These are phyloP conservation scores for Oryzias melastigma DNA, from an alignment of 2,113 vertebrate species.

Conservation along the genomic window DNA sequence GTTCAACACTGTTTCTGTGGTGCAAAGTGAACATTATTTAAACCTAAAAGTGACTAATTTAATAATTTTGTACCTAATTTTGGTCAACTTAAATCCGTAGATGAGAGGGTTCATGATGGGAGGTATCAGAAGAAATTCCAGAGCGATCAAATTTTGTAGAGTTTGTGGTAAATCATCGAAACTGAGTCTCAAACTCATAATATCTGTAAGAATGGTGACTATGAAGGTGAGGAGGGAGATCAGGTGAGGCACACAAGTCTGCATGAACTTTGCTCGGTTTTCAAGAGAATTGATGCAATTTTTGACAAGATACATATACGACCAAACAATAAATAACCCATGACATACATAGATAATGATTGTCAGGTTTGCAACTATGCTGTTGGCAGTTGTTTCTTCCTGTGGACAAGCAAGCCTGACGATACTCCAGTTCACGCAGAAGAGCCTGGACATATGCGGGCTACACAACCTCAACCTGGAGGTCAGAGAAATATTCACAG, in stretches of 20 bases:
- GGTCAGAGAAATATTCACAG: slow-evolving; percentile 9
- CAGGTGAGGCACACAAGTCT: slow-evolving; percentile 60
- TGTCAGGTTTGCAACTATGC: slow-evolving; percentile 13
- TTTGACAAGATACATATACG: slow-evolving; percentile 50
- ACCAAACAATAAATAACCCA: slow-evolving; percentile 37
- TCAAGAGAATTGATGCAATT: slow-evolving; percentile 36
- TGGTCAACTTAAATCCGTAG: slow-evolving; percentile 52
- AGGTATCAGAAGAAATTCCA: slow-evolving; percentile 51
- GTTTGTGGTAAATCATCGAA: slow-evolving; percentile 12
- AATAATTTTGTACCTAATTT: slow-evolving; percentile 28
- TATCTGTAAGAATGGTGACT: slow-evolving; percentile 14
- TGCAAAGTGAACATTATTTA: not conserved
- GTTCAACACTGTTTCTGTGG: not conserved
- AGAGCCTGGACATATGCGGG: slow-evolving; percentile 20
- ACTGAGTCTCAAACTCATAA: slow-evolving; percentile 8
- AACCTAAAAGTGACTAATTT: not conserved
- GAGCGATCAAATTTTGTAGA: slow-evolving; percentile 33
- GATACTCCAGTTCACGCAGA: slow-evolving; percentile 37
- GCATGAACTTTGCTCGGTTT: slow-evolving; percentile 49
- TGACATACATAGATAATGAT: slow-evolving; percentile 18
- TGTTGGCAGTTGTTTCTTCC: not conserved
- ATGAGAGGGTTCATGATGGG: slow-evolving; percentile 61
- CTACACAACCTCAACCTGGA: slow-evolving; percentile 31
- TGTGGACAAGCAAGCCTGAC: slow-evolving; percentile 43
- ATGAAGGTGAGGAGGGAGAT: slow-evolving; percentile 31